A percentile compares a stretch with the other conserved stretches of the same genome.
Conservation (phyloP, 2,113 vertebrate species). For the Odocoileus hemionus region DNA sequence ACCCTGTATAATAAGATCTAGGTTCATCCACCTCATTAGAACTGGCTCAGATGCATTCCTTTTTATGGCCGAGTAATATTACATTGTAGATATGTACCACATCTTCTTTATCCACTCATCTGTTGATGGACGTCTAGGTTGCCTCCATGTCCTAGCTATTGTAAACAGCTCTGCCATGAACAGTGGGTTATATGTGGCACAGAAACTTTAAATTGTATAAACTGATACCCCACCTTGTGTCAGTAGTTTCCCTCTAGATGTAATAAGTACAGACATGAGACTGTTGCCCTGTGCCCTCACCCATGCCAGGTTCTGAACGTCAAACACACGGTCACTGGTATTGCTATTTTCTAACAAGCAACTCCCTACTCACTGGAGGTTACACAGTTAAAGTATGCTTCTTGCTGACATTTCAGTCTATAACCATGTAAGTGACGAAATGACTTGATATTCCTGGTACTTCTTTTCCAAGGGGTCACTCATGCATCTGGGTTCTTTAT, state of each 20-base stretch:
- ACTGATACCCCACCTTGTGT: no score
- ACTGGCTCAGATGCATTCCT: background rate
- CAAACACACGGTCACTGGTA: background rate
- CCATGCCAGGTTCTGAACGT: background rate
- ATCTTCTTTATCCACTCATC: background rate
- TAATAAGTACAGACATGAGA: background rate
- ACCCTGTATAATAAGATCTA: background rate
- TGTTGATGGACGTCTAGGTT: background rate
- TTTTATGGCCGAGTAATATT: background rate
- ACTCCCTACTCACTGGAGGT: background rate
- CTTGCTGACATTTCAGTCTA: background rate
- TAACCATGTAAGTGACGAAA: background rate
- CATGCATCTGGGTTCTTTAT: background rate
- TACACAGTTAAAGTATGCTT: background rate
- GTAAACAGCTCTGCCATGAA: background rate
- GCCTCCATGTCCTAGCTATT: background rate
- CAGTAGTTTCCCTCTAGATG: background rate
- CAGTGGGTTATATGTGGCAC: background rate
- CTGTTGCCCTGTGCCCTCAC: background rate
- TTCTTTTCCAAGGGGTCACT: background rate
- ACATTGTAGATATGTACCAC: background rate
- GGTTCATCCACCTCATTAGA: background rate
- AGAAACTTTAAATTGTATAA: background rate
- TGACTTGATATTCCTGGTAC: background rate
- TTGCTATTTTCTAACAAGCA: background rate